Conservation (phyloP, 1,140 invertebrate genomes). For the Aphidius gifuensis region DNA sequence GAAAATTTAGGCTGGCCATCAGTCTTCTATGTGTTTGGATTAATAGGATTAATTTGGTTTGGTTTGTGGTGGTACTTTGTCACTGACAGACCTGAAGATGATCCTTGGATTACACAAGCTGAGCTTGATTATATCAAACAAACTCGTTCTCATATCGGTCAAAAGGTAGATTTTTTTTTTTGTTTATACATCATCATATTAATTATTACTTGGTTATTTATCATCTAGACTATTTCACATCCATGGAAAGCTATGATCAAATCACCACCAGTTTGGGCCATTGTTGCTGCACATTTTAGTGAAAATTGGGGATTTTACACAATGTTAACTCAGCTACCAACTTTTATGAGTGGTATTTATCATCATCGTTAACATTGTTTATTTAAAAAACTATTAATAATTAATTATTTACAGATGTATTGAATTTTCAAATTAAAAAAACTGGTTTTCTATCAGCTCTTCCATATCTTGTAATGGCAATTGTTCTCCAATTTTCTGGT, state of each 20-base stretch:
- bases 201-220: not conserved
- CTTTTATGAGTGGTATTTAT: slow-evolving; percentile 77
- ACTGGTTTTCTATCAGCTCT: slow-evolving; percentile 79
- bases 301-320: slow-evolving; percentile 98
- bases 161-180: slow-evolving; percentile 23
- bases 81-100: slow-evolving; percentile 72
- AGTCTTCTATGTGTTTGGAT: slow-evolving; percentile 87
- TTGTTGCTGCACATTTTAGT: slow-evolving; percentile 84
- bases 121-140: slow-evolving; percentile 77
- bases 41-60: slow-evolving; percentile 70
- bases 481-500: slow-evolving; percentile 74
- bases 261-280: slow-evolving; percentile 86
- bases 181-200: no score
- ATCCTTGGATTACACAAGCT: slow-evolving; percentile 68
- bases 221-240: slow-evolving; percentile 56
- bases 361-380: not conserved
- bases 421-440: slow-evolving; percentile 69
- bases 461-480: slow-evolving; percentile 83
- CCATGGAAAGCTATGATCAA: slow-evolving; percentile 80
- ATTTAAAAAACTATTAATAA: not conserved
- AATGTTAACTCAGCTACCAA: slow-evolving; percentile 83
- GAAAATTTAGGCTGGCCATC: slow-evolving; percentile 77
- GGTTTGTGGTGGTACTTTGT: slow-evolving; percentile 69
- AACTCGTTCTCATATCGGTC: slow-evolving; percentile 31
- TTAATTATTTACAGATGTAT: slow-evolving; percentile 59